Conservation (phyloP, 1,140 invertebrate genomes). For the Temnothorax longispinosus region DNA sequence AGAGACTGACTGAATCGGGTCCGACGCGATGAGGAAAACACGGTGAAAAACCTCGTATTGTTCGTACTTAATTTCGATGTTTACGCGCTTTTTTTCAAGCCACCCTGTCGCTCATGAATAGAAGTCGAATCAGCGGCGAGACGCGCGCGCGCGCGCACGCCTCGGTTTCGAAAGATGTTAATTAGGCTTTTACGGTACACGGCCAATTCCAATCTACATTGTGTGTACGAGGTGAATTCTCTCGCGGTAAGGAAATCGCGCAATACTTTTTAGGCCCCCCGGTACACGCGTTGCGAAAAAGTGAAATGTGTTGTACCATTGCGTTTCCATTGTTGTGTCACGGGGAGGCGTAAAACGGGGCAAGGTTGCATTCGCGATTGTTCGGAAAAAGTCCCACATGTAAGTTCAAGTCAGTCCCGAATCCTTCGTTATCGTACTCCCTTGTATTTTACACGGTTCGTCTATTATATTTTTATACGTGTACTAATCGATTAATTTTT, state of each 20-base stretch:
- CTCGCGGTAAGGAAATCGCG: conserved; percentile 76
- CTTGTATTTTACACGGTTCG: background rate
- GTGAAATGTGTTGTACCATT: conserved; percentile 77
- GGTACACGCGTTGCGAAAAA: conserved; percentile 80
- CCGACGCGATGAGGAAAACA: background rate
- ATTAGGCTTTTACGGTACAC: conserved; percentile 74
- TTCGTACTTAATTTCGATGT: background rate
- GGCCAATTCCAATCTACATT: conserved; percentile 74
- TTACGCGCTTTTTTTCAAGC: background rate
- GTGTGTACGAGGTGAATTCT: conserved; percentile 68
- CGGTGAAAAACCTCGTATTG: background rate
- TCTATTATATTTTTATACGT: background rate
- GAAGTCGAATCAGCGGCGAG: conserved; percentile 20
- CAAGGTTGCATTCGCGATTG: conserved; percentile 75
- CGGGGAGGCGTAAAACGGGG: conserved; percentile 73
- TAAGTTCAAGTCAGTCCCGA: background rate
- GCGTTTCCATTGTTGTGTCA: conserved; percentile 76
- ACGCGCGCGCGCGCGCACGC: conserved; percentile 10
- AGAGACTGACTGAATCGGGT: background rate
- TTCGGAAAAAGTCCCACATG: conserved; percentile 65
- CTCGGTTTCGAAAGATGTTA: conserved; percentile 72
- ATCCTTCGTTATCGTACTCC: conserved; percentile 32
- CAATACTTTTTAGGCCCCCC: conserved; percentile 77
- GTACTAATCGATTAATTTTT: background rate
- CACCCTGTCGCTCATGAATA: conserved; percentile 19